Conservation (phyloP, 2,797 vertebrate genomes). For the Myripristis murdjan region DNA sequence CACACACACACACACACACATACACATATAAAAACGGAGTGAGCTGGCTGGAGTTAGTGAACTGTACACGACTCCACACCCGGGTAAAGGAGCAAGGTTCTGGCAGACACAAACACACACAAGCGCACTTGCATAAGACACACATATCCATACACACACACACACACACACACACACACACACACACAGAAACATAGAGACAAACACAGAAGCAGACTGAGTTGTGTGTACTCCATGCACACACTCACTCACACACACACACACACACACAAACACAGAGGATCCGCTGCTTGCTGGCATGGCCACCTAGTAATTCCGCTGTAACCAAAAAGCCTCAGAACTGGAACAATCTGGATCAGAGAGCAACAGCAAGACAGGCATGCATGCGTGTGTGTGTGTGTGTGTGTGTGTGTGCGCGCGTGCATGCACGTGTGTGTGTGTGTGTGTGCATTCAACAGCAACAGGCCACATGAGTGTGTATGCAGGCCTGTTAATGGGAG, state of each 20-base stretch:
- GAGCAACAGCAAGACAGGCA: constrained; percentile 20
- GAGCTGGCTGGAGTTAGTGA: constrained; percentile 55
- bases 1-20: constrained; percentile 43
- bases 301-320: constrained; percentile 56
- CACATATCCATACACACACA: constrained; percentile 30
- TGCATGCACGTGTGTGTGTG: constrained; percentile 28
- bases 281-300: constrained; percentile 36
- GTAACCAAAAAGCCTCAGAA: constrained; percentile 61
- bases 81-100: constrained; percentile 47
- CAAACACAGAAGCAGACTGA: neutral
- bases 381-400: constrained; percentile 6
- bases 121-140: constrained; percentile 20
- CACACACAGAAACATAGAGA: constrained; percentile 6
- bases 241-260: constrained; percentile 19
- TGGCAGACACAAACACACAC: constrained; percentile 54
- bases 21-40: constrained; percentile 34
- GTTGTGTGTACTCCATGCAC: neutral
- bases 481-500: constrained; percentile 8
- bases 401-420: constrained; percentile 16
- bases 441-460: neutral
- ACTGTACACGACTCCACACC: constrained; percentile 68
- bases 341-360: constrained; percentile 49
- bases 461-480: neutral
- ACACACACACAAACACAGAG: constrained; percentile 25
- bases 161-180: constrained; percentile 18